Percentiles rank a stretch among this genome's conserved stretches.
These are phyloP conservation scores for Melanerpes formicivorus DNA, from an alignment of 2,113 vertebrate genomes.

Conservation along the genomic window DNA sequence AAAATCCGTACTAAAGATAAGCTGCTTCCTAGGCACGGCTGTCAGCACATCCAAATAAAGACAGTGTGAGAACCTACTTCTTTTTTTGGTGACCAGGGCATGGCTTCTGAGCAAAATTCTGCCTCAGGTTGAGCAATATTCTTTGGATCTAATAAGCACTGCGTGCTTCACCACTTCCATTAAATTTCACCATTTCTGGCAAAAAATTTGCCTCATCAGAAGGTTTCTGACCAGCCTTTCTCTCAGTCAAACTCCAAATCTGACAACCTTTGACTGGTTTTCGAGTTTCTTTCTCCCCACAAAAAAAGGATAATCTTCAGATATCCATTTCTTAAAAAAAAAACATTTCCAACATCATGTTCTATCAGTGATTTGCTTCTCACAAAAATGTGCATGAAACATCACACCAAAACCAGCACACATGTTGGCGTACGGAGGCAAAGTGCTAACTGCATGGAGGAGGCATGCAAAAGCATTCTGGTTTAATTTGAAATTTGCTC, in stretches of 20 bases:
- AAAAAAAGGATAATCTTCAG: background rate
- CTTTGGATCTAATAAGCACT: background rate
- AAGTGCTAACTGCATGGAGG: background rate
- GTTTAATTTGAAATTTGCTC: constrained; percentile 45
- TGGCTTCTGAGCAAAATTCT: background rate
- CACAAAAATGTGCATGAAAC: background rate
- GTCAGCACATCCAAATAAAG: background rate
- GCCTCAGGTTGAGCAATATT: background rate
- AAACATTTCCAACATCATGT: background rate
- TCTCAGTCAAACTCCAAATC: background rate
- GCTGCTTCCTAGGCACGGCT: background rate
- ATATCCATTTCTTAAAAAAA: background rate
- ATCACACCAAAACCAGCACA: background rate
- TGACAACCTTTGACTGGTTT: background rate
- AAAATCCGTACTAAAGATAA: background rate
- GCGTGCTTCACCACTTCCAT: background rate
- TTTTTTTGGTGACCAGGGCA: background rate
- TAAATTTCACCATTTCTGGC: background rate
- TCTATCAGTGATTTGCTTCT: background rate
- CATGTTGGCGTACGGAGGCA: background rate
- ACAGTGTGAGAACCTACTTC: background rate
- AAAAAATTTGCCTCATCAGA: background rate
- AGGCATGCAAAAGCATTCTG: constrained; percentile 18
- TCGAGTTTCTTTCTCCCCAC: background rate
- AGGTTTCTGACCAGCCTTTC: background rate